Conservation (phyloP, 2,113 vertebrate species). For the Pyrgilauda ruficollis region DNA sequence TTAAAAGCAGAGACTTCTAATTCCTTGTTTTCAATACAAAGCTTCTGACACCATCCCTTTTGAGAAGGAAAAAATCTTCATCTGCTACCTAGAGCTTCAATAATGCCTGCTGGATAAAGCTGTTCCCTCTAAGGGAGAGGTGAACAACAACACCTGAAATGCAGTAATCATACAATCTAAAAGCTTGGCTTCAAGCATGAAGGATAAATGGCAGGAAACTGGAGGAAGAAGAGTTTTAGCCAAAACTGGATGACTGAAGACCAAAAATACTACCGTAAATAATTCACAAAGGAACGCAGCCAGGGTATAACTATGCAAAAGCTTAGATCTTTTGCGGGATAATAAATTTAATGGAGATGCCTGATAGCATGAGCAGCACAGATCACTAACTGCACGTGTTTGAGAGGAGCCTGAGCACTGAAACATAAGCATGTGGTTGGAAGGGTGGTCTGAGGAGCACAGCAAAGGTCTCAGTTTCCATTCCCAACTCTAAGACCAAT, state of each 20-base stretch:
- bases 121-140: background rate
- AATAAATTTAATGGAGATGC: conserved; percentile 49
- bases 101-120: background rate
- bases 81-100: background rate
- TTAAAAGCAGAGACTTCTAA: background rate
- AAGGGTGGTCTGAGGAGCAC: conserved; percentile 15
- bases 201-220: conserved; percentile 61
- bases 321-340: conserved; percentile 44
- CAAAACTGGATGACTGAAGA: conserved; percentile 36
- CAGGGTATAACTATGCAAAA: conserved; percentile 4
- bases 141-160: background rate
- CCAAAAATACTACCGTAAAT: conserved; percentile 63
- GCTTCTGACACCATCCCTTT: background rate
- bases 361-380: conserved; percentile 18
- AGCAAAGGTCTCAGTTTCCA: background rate
- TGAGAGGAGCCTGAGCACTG: background rate
- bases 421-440: background rate
- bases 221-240: conserved; percentile 13
- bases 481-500: background rate
- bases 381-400: background rate
- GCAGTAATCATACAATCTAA: background rate
- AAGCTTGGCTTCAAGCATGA: background rate
- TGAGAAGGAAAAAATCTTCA: background rate
- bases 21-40: background rate
- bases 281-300: conserved; percentile 50